Conservation (phyloP, 2,797 vertebrate species). For the Myotis planiceps region DNA sequence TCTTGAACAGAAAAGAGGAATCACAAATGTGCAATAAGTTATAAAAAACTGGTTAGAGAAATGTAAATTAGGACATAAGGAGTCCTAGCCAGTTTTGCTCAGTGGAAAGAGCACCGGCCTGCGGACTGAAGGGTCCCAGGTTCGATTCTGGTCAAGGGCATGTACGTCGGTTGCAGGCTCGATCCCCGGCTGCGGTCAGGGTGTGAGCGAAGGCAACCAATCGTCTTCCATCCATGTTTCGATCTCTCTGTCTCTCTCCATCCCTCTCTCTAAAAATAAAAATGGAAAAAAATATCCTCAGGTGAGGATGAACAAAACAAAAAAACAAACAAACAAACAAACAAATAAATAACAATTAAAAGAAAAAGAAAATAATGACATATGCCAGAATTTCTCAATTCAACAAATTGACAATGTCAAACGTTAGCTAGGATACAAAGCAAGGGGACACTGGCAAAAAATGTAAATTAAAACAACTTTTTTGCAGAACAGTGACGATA, state of each 20-base stretch:
- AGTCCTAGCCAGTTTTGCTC: neutral
- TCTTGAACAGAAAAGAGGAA: neutral
- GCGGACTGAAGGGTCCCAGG: neutral
- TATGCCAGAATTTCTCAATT: neutral
- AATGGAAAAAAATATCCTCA: neutral
- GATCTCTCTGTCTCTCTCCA: neutral
- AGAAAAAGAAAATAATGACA: no score
- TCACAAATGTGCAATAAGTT: neutral
- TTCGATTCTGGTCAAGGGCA: neutral
- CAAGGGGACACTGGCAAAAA: neutral
- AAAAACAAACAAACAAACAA: neutral
- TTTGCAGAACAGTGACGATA: neutral
- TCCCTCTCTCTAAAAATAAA: neutral
- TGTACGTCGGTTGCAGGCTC: neutral
- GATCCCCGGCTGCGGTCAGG: neutral
- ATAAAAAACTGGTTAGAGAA: neutral
- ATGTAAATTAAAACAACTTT: neutral
- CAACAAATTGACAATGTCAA: neutral
- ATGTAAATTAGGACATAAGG: no score
- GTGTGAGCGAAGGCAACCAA: neutral
- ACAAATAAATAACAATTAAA: no score
- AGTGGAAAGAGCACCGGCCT: neutral
- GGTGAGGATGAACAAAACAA: neutral
- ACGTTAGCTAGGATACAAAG: neutral
- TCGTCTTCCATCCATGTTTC: neutral